Evolutionary conservation across 2,113 vertebrate genomes (phyloP), one percentile per base, ranked within the genome.

Genomic region (Eretmochelys imbricata): DNA sequence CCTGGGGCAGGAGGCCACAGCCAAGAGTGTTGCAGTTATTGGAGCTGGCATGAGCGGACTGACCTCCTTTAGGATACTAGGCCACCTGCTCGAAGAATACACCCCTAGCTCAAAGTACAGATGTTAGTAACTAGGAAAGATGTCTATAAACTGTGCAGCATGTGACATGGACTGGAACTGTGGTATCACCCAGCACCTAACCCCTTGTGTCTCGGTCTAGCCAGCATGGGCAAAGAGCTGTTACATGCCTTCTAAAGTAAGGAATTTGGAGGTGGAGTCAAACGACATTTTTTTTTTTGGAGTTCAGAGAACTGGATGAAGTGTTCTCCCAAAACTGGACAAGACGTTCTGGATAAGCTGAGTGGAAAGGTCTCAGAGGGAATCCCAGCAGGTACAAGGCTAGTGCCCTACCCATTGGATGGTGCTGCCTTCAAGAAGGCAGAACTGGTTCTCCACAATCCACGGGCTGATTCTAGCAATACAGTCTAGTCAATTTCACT

Each of bases 31-130:
- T 22, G 99, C 98, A 0, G 97, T 99, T 87, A 97, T 99, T 35
- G 99, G 99, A 2, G 98, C 97, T 0, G 99, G 99, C 0, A 89
- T 98, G 83, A 98, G 98, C 1, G 99, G 99, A 69, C 98, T 99
- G 93, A 82, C 93, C 4, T 98, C 98, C 83, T 98, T 98, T 85
- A 99, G 25, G 99, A 99, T 0, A 99, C 6, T 20, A 99, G 82
- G 98, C 99, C 4, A 98, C 98, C 42, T 99, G 99, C 97, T 99
- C 6, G 19, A 53, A 53, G 51, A 53, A 53, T 53, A 53, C 19
- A 53, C 51, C 19, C 51, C 3, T 53, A 53, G 19, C 19, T 53
- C 51, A 6, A 69, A 69, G 17, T 38, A 72, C n/a, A 38, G 65
- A 38, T 38, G n/a, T 38, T 72, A 72, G 65, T 38, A 72, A 72